These are phyloP conservation scores for Teleopsis dalmanni DNA, from an alignment of 1,140 invertebrate species.

Conservation along the genomic window DNA sequence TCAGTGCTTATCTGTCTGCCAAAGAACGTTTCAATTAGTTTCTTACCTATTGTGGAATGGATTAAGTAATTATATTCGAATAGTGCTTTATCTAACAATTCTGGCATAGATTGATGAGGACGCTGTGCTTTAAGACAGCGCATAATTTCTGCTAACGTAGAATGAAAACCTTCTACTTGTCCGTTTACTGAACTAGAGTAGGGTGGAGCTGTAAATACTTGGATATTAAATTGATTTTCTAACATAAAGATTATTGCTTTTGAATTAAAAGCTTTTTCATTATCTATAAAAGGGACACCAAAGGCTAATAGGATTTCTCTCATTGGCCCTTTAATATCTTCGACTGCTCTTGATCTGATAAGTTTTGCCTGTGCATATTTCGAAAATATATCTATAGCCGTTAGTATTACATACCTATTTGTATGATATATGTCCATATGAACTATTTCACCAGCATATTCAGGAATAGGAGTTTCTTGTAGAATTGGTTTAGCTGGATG, in stretches of 20 bases:
- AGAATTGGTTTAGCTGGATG: slow-evolving; percentile 6
- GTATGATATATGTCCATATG: slow-evolving; percentile 14
- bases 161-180: slow-evolving; percentile 17
- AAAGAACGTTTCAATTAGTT: slow-evolving; percentile 7
- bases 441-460: slow-evolving; percentile 9
- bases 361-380: too few relatives aligned
- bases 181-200: slow-evolving; percentile 11
- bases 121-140: slow-evolving; percentile 8
- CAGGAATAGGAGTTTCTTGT: slow-evolving; percentile 8
- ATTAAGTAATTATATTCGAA: slow-evolving; percentile 13
- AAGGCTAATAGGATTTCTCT: too few relatives aligned
- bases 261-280: slow-evolving; percentile 11
- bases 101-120: not conserved
- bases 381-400: too few relatives aligned
- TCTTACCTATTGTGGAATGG: slow-evolving; percentile 9
- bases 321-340: too few relatives aligned
- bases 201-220: slow-evolving; percentile 6
- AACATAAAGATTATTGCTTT: slow-evolving; percentile 6
- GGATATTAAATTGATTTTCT: slow-evolving; percentile 4
- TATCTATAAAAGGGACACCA: slow-evolving; percentile 8
- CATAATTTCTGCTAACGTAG: slow-evolving; percentile 16
- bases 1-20: not conserved
- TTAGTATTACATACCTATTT: slow-evolving; percentile 5
- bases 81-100: slow-evolving; percentile 8
- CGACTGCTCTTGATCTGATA: too few relatives aligned